Conservation (phyloP, 2,888 invertebrate genomes). For the Fragum whitleyi region DNA sequence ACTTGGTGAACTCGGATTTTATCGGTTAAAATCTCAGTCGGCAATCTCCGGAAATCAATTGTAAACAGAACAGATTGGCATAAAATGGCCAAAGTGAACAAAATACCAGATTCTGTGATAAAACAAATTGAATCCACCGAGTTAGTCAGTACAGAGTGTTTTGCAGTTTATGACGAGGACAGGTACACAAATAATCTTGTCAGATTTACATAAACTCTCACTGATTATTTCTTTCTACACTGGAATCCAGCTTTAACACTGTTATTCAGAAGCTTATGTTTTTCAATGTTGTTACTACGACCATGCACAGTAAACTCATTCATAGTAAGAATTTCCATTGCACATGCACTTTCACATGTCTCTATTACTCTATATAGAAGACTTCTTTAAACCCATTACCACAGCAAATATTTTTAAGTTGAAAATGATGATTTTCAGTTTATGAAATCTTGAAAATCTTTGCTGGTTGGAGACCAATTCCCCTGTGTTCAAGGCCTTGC, state of each 20-base stretch:
- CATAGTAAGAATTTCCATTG: too few relatives aligned
- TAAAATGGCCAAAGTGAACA: slow-evolving; percentile 58
- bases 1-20: slow-evolving; percentile 21
- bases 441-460: too few relatives aligned
- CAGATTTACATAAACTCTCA: not conserved
- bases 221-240: not conserved
- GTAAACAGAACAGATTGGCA: slow-evolving; percentile 33
- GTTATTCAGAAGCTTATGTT: too few relatives aligned
- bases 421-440: too few relatives aligned
- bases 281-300: too few relatives aligned
- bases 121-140: slow-evolving; percentile 62
- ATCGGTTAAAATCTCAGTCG: slow-evolving; percentile 23
- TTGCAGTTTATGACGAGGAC: slow-evolving; percentile 67
- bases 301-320: too few relatives aligned
- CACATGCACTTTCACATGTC: too few relatives aligned
- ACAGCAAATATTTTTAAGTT: too few relatives aligned
- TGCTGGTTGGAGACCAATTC: too few relatives aligned
- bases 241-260: not conserved
- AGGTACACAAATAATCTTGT: slow-evolving; percentile 48
- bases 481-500: too few relatives aligned
- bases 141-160: slow-evolving; percentile 64
- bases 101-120: slow-evolving; percentile 53
- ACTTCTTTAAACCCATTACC: too few relatives aligned
- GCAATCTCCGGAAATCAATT: slow-evolving; percentile 43
- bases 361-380: too few relatives aligned